Percentiles rank a stretch among this genome's conserved stretches.
Conservation (phyloP, 2,888 invertebrate species). For the Philhelius pedissequus region DNA sequence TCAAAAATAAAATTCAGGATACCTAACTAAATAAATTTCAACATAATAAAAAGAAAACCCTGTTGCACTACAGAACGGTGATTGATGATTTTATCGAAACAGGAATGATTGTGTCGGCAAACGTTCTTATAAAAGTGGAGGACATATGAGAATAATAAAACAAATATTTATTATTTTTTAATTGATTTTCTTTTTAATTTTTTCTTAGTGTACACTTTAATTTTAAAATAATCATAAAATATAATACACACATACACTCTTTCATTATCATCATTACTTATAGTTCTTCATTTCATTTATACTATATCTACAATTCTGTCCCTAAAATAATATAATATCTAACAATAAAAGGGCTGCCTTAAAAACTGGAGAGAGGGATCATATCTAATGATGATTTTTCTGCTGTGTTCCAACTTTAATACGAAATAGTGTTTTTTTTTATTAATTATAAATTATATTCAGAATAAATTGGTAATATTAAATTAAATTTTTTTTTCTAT, state of each 20-base stretch:
- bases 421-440: neutral
- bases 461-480: conserved; percentile 6
- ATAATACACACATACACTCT: conserved; percentile 53
- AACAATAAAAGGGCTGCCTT: neutral
- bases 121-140: too few species aligned
- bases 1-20: too few species aligned
- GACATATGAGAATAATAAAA: neutral
- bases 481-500: conserved; percentile 31
- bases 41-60: too few species aligned
- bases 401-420: neutral
- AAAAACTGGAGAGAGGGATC: conserved; percentile 3
- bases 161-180: conserved; percentile 26
- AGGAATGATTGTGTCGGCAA: too few species aligned
- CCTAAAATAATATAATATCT: neutral
- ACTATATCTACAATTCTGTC: conserved; percentile 14
- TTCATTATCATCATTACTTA: neutral
- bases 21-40: too few species aligned
- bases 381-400: neutral
- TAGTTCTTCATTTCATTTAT: neutral
- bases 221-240: conserved; percentile 53
- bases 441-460: neutral
- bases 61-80: too few species aligned
- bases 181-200: conserved; percentile 41
- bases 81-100: too few species aligned
- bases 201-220: conserved; percentile 46